Evolutionary conservation across 2,797 vertebrate genomes (phyloP).

Genomic region (Xenops minutus): DNA sequence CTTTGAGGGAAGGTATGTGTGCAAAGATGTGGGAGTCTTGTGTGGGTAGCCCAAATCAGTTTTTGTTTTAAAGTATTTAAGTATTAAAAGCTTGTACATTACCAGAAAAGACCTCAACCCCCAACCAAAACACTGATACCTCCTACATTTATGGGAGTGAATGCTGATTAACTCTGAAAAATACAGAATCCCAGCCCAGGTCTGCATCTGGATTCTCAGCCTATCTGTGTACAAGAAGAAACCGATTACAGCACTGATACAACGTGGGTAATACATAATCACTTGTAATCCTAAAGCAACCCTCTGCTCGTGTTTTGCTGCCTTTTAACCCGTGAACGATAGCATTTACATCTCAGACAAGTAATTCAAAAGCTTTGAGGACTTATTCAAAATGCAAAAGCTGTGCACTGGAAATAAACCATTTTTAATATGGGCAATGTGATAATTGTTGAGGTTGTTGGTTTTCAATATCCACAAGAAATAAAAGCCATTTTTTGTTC

Average conservation of each 20-base stretch:
- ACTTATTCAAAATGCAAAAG: background rate
- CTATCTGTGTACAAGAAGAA: background rate
- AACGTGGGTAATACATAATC: constrained; percentile 45
- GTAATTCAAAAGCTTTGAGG: background rate
- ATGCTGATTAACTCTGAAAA: background rate
- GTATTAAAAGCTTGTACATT: background rate
- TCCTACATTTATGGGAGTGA: background rate
- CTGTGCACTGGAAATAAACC: background rate
- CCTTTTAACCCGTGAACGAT: background rate
- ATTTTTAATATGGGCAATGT: background rate
- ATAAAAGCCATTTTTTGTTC: background rate
- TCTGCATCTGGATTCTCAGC: background rate
- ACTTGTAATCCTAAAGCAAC: constrained; percentile 53
- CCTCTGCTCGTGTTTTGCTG: background rate
- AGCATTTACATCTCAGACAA: background rate
- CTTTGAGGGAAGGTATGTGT: background rate
- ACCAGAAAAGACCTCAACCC: background rate
- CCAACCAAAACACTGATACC: background rate
- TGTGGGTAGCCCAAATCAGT: fast-evolving
- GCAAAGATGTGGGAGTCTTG: background rate
- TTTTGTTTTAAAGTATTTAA: background rate
- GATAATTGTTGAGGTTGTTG: background rate
- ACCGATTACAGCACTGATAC: constrained; percentile 25
- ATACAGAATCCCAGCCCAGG: background rate
- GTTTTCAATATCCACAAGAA: background rate